phyloP scores from a whole-genome alignment of 2,888 invertebrate genomes.

The Embidobia sp. region DNA sequence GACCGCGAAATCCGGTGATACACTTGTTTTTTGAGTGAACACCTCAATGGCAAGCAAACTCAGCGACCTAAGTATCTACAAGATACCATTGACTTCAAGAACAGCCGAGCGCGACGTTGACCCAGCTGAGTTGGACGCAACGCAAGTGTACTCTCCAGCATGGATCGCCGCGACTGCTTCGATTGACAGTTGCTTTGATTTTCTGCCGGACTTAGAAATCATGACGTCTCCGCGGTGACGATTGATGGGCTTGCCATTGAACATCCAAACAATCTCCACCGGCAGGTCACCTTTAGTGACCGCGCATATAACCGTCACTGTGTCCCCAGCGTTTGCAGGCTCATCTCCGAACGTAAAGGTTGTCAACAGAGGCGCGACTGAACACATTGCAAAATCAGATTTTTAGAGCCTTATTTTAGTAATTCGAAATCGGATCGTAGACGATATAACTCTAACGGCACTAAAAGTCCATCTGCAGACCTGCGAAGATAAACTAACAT shows the following conservation, averaged over 20 bases:
- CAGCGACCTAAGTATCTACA: conserved; percentile 9
- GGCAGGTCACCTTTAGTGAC: conserved; percentile 91
- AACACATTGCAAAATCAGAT: not conserved
- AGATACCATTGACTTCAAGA: conserved; percentile 80
- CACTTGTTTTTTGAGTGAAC: no score
- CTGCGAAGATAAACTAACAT: no score
- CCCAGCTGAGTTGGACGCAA: conserved; percentile 82
- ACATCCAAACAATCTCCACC: conserved; percentile 88
- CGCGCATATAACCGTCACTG: conserved; percentile 88
- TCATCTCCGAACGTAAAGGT: conserved; percentile 87
- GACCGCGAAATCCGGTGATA: no score
- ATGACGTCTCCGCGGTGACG: conserved; percentile 79
- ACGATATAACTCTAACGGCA: no score
- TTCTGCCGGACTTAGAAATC: conserved; percentile 76
- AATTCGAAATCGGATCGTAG: no score
- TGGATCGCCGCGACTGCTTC: conserved; percentile 79
- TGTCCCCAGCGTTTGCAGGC: conserved; percentile 88
- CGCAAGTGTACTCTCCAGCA: conserved; percentile 75
- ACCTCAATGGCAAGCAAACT: no score
- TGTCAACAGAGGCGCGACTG: conserved; percentile 71
- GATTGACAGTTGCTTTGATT: conserved; percentile 80
- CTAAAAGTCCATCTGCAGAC: no score
- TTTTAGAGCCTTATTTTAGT: no score
- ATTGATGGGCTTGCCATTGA: conserved; percentile 85
- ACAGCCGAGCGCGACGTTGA: conserved; percentile 68